Base-by-base conservation (phyloP, 2,113 vertebrate genomes). In the Amblyopsis rosae region DNA sequence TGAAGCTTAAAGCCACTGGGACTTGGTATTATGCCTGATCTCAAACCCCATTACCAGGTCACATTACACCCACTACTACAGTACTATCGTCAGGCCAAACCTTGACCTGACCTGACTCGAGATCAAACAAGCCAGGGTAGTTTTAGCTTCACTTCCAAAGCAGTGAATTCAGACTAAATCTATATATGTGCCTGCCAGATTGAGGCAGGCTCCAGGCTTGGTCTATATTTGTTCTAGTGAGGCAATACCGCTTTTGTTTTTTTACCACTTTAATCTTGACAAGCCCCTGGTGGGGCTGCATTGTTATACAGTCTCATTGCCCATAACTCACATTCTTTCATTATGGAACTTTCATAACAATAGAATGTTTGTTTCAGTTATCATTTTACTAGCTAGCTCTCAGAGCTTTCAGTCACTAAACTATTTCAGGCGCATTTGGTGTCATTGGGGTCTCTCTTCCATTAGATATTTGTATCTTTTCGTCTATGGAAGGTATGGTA, bases 1-100 rank as follows among this genome's bases (percentile, higher is more conserved):
- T 90, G 79, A 65, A 88, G 81, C 82, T 82, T 54, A 55, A 69
- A 80, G 85, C 77, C 78, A 81, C 82, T 58, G 69, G 65, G 80
- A 76, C 66, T 67, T 59, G 80, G 80, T 59, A 76, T 80, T 82
- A 80, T 73, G 80, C 60, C 72, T 62, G 76, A 73, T 41, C 75
- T 15, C 33, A 41, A 72, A 62, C 67, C 65, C 76, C 65, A 41
- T 71, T 60, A 75, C 72, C 63, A 71, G 49, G 66, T 69, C 41
- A 65, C 70, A 69, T 5, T 17, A 48, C 64, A 76, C 73, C 63
- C 59, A n/a, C 75, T 75, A 79, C 71, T 78, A 55, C 77, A 10
- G 3, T 10, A 26, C 16, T 26, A 26, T 19, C 9, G 35, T 26
- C 54, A 72, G 72, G 17, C 58, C 67, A 58, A 3, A 49, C 72